Conservation (phyloP, 2,113 vertebrate species). For the Salvator merianae region DNA sequence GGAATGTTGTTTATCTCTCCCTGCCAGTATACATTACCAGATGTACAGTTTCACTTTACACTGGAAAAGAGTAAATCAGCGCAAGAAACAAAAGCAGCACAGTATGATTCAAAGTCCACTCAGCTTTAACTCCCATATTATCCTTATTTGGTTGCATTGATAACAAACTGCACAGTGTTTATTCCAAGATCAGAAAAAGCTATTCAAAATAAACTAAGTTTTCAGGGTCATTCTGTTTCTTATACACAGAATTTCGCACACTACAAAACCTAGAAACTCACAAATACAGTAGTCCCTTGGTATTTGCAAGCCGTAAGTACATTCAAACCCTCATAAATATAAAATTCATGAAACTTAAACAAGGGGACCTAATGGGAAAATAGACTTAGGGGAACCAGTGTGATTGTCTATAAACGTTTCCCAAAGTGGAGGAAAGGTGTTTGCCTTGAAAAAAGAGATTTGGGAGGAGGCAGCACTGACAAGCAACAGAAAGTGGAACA, state of each 20-base stretch:
- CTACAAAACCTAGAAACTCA: not conserved
- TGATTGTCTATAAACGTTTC: too few relatives aligned
- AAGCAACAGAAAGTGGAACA: too few relatives aligned
- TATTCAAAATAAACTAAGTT: conserved; percentile 7
- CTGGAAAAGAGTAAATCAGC: conserved; percentile 10
- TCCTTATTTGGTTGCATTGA: not conserved
- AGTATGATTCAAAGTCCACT: not conserved
- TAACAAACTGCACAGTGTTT: conserved; percentile 4
- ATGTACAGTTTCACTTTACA: not conserved
- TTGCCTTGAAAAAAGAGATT: too few relatives aligned
- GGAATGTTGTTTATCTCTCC: not conserved
- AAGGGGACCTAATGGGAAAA: too few relatives aligned
- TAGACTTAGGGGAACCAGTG: too few relatives aligned
- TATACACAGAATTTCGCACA: not conserved
- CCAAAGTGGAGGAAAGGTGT: too few relatives aligned
- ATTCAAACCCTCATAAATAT: too few relatives aligned
- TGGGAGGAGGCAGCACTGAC: too few relatives aligned
- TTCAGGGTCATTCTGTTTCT: not conserved
- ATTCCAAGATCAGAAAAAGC: not conserved
- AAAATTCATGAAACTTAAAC: too few relatives aligned
- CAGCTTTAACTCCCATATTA: not conserved
- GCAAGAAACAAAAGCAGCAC: conserved; percentile 14
- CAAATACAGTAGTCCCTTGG: too few relatives aligned
- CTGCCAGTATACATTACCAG: conserved; percentile 24
- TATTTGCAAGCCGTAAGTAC: too few relatives aligned